Evolutionary conservation across 1,140 invertebrate species (phyloP).

Genomic region (Pseudomyrmex cubaensis): DNA sequence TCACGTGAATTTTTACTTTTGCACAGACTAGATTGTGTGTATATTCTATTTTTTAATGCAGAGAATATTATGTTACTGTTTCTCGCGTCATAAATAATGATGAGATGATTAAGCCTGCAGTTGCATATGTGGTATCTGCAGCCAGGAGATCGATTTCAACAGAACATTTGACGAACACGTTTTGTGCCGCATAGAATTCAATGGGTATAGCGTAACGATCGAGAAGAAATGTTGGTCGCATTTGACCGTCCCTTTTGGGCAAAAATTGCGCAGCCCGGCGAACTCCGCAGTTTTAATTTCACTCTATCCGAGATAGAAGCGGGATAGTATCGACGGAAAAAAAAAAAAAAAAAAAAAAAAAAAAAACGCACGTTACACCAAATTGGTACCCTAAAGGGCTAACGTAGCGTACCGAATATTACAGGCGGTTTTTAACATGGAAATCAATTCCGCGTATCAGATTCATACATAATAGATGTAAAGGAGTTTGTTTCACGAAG

Average conservation of each 20-base stretch:
- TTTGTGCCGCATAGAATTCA: slow-evolving; percentile 5
- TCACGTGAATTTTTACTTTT: background rate
- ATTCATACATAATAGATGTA: slow-evolving; percentile 63
- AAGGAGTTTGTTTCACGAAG: slow-evolving; percentile 49
- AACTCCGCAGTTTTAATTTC: slow-evolving; percentile 62
- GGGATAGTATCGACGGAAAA: slow-evolving; percentile 48
- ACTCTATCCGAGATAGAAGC: slow-evolving; percentile 48
- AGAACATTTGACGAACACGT: background rate
- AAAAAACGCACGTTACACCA: slow-evolving; percentile 66
- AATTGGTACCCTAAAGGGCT: slow-evolving; percentile 69
- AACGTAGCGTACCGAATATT: slow-evolving; percentile 61
- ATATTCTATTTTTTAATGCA: background rate
- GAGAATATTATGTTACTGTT: background rate
- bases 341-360: slow-evolving; percentile 67
- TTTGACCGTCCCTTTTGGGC: slow-evolving; percentile 20
- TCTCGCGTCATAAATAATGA: background rate
- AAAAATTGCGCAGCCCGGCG: slow-evolving; percentile 43
- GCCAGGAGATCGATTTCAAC: background rate
- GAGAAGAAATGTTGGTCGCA: slow-evolving; percentile 40
- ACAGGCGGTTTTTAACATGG: slow-evolving; percentile 64
- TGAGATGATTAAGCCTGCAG: background rate
- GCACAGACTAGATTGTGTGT: background rate
- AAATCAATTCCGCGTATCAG: slow-evolving; percentile 63
- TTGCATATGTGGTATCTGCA: background rate
- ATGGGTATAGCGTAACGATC: slow-evolving; percentile 40